Percentiles rank a stretch among this genome's conserved stretches.
Conservation (phyloP, 2,113 vertebrate genomes). For the Gallinago paraguaiae region DNA sequence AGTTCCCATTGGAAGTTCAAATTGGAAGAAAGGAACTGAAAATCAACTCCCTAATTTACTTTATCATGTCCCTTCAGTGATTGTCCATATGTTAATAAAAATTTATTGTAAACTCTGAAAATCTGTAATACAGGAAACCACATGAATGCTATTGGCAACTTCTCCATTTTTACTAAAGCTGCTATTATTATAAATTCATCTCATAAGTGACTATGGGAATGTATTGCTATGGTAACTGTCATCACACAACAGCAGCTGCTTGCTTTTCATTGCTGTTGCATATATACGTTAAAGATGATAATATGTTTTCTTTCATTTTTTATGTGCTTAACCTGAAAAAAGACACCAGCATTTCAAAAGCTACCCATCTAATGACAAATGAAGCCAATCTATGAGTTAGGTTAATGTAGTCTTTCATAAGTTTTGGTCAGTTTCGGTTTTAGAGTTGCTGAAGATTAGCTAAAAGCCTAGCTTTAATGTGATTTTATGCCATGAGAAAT, state of each 20-base stretch:
- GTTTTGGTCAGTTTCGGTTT: neutral
- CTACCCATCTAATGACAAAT: neutral
- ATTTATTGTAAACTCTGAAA: neutral
- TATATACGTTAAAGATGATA: conserved; percentile 15
- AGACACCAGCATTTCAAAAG: neutral
- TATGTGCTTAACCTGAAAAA: neutral
- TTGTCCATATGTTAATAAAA: neutral
- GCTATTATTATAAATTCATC: conserved; percentile 24
- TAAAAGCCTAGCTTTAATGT: neutral
- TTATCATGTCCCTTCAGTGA: neutral
- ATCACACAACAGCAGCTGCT: conserved; percentile 46
- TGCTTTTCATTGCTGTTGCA: neutral
- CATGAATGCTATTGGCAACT: neutral
- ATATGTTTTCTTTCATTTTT: neutral
- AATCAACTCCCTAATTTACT: neutral
- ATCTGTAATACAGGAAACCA: neutral
- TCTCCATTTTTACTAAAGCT: conserved; percentile 24
- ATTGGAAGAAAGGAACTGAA: neutral
- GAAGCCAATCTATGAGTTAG: neutral
- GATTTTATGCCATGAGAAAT: neutral
- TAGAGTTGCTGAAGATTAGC: neutral
- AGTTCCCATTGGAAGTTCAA: neutral
- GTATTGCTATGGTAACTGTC: conserved; percentile 67
- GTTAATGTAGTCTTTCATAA: neutral
- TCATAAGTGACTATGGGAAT: conserved; percentile 22